Percentiles rank a stretch among this genome's conserved stretches.
Conservation (phyloP, 2,888 invertebrate genomes). For the Morpho achilles region DNA sequence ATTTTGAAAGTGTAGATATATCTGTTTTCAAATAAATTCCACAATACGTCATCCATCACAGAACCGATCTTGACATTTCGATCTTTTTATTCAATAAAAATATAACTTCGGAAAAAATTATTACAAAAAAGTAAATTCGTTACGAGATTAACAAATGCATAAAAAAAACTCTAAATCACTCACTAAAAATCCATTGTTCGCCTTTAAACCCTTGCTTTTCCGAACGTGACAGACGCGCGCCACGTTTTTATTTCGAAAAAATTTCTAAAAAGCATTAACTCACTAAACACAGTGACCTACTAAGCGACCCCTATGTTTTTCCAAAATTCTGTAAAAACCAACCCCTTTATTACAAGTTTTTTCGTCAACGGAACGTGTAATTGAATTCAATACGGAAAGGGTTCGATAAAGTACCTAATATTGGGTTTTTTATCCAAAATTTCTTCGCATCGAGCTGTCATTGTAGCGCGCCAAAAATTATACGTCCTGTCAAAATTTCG, state of each 20-base stretch:
- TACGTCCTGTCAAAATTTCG: conserved; percentile 75
- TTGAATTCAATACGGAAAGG: conserved; percentile 78
- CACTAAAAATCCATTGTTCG: conserved; percentile 67
- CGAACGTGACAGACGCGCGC: conserved; percentile 64
- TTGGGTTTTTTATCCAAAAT: conserved; percentile 51
- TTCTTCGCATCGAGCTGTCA: conserved; percentile 50
- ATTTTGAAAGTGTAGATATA: no score
- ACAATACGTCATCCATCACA: conserved; percentile 59
- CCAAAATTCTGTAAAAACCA: conserved; percentile 60
- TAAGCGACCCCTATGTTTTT: conserved; percentile 55
- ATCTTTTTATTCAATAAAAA: conserved; percentile 41
- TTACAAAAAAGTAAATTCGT: conserved; percentile 53
- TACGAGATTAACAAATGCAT: conserved; percentile 41
- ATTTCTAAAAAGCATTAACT: conserved; percentile 55
- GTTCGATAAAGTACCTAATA: conserved; percentile 67
- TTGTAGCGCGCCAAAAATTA: conserved; percentile 65
- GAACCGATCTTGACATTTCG: conserved; percentile 48
- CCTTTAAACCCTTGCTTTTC: conserved; percentile 70
- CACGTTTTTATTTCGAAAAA: conserved; percentile 48
- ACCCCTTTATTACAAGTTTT: conserved; percentile 62
- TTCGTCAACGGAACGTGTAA: conserved; percentile 45
- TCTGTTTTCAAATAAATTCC: conserved; percentile 24
- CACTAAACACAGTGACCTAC: conserved; percentile 70
- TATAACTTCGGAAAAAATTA: conserved; percentile 36
- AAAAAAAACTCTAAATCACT: conserved; percentile 69